phyloP scores from a whole-genome alignment of 2,888 invertebrate species.

The Leptarthrus brevirostris region DNA sequence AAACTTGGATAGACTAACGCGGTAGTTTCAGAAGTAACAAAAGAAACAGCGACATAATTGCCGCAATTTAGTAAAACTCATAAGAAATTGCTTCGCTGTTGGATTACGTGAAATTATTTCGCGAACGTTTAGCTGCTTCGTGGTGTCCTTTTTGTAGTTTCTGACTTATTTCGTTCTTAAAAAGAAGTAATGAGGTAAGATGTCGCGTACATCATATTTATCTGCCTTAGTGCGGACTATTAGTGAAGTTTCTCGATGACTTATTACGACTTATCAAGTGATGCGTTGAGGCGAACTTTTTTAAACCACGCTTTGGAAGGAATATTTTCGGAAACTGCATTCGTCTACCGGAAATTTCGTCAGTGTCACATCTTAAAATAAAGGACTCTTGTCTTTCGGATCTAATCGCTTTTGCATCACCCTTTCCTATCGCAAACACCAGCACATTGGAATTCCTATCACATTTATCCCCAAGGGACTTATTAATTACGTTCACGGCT shows the following conservation, averaged over 20 bases:
- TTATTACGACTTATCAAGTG: no score
- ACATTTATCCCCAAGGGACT: constrained; percentile 14
- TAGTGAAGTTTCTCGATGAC: no score
- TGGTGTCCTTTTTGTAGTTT: background rate
- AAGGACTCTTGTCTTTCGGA: background rate
- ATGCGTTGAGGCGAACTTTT: no score
- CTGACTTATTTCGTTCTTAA: no score
- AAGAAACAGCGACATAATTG: constrained; percentile 39
- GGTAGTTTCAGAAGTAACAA: constrained; percentile 4
- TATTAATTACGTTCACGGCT: constrained; percentile 24
- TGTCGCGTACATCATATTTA: no score
- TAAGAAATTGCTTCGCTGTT: constrained; percentile 25
- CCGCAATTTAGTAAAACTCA: constrained; percentile 43
- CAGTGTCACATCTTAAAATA: background rate
- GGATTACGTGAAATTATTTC: constrained; percentile 43
- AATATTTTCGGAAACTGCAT: no score
- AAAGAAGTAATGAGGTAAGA: no score
- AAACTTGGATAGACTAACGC: background rate
- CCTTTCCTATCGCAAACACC: background rate
- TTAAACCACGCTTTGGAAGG: no score
- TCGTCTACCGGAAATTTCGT: no score
- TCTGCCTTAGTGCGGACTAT: no score
- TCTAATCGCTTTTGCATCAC: background rate
- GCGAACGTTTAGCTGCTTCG: constrained; percentile 18
- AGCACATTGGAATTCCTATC: constrained; percentile 16